Evolutionary conservation across 92 coral and sea anemone species (phyloP).

Genomic region (Palythoa caribaeorum): DNA sequence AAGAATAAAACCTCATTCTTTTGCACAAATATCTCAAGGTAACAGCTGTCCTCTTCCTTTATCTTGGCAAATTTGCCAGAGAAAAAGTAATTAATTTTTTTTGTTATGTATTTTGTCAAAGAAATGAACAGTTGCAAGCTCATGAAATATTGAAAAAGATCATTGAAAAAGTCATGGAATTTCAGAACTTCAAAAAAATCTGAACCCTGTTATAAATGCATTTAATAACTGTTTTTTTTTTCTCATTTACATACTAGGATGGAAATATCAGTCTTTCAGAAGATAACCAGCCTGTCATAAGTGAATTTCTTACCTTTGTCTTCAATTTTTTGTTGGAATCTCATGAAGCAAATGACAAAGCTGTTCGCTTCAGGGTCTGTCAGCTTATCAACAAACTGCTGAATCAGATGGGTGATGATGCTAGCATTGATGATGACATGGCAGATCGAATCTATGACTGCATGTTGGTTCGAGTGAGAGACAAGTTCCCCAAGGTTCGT

Average conservation of each 20-base stretch:
- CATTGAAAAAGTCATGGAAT: too few relatives aligned
- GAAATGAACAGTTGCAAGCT: too few relatives aligned
- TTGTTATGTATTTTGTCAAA: too few relatives aligned
- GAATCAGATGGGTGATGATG: conserved; percentile 87
- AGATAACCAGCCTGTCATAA: conserved; percentile 49
- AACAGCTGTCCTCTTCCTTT: too few relatives aligned
- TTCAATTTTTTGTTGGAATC: conserved; percentile 79
- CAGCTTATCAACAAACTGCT: conserved; percentile 90
- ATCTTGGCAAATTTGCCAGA: too few relatives aligned
- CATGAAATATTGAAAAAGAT: too few relatives aligned
- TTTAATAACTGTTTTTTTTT: not conserved
- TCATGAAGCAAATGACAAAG: conserved; percentile 87
- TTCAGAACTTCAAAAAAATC: too few relatives aligned
- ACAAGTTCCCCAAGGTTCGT: conserved; percentile 86
- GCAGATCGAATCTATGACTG: conserved; percentile 85
- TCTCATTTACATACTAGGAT: conserved; percentile 8
- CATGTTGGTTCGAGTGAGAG: conserved; percentile 87
- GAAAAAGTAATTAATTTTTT: too few relatives aligned
- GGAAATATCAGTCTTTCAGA: conserved; percentile 71
- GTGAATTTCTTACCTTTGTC: conserved; percentile 70
- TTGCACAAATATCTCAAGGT: too few relatives aligned
- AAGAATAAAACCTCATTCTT: too few relatives aligned
- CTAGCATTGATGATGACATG: conserved; percentile 89
- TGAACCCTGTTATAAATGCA: too few relatives aligned
- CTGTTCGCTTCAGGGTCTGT: conserved; percentile 89